Base-by-base conservation (phyloP, 2,888 invertebrate genomes). In the Hyposoter didymator region DNA sequence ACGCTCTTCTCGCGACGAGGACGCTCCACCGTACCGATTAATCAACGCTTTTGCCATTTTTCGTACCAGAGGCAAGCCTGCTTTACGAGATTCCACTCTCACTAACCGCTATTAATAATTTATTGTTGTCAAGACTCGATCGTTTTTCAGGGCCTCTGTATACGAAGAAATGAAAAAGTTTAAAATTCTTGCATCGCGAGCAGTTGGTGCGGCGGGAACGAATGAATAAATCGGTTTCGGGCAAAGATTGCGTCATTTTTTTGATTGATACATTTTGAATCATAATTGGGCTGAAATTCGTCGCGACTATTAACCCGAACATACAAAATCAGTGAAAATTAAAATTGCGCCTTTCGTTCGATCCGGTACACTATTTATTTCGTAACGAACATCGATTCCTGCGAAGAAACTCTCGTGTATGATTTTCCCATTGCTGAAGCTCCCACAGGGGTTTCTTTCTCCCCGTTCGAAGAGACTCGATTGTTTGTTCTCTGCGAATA, bases 61-160 rank as follows among this genome's bases (percentile, higher is more conserved):
- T 88, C 89, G 87, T 86, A 88, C 88, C 47, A 43, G 69, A 73
- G 67, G 67, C 64, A 47, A 28, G 7, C 43, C 39, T 45, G 67
- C 45, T 52, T 80, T 55, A 22, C 72, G 62, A 69, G 69, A 78
- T 45, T 69, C 45, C 43, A 69, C 76, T 62, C 69, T 8, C 39
- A 49, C 85, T 87, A 89, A 91, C 87, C 87, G 84, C 90, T 87
- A 91, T 91, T 91, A 91, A 91, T 91, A 91, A 91, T 90, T 90
- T 87, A 91, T 82, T 83, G 55, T 52, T 80, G 22, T 86, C 79
- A 87, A 78, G 88, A 88, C 62, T 78, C 67, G 78, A 78, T 87
- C 69, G 80, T 72, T 75, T 75, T 64, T 70, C 55, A 52, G 28
- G 22, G n/a, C 12, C 12, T 43, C 22, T 55, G 35, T 28, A 28